A percentile compares a stretch with the other conserved stretches of the same genome.
These are phyloP conservation scores for Alcedo atthis DNA, from an alignment of 2,797 vertebrate genomes.

Conservation along the genomic window DNA sequence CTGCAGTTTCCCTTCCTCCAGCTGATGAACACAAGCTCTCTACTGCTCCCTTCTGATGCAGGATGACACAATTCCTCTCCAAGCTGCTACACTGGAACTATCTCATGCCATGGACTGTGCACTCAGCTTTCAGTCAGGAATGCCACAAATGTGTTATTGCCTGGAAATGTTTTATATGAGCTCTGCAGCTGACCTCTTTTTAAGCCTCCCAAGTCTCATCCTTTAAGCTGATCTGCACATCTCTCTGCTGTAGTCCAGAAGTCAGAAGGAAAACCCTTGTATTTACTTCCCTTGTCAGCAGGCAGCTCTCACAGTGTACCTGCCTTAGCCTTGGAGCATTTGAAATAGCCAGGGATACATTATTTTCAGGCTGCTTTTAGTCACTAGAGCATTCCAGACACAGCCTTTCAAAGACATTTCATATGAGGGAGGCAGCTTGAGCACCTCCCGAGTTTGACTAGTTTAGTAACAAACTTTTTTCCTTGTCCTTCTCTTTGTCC, in stretches of 20 bases:
- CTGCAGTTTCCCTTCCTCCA: background rate
- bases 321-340: background rate
- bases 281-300: background rate
- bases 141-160: background rate
- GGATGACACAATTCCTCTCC: background rate
- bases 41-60: background rate
- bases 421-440: background rate
- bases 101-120: background rate
- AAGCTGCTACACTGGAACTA: background rate
- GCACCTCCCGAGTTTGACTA: background rate
- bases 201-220: background rate
- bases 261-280: background rate
- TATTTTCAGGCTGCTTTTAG: background rate
- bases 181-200: background rate
- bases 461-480: conserved; percentile 21
- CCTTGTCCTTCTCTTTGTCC: conserved; percentile 42
- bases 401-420: background rate
- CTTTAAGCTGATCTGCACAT: background rate
- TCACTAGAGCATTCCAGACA: background rate
- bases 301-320: background rate
- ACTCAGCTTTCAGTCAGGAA: background rate
- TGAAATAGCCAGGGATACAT: background rate
- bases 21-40: background rate
- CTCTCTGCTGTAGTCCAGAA: background rate
- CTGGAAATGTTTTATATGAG: background rate